Conservation (phyloP, 2,888 invertebrate genomes). For the Hypsopygia costalis region DNA sequence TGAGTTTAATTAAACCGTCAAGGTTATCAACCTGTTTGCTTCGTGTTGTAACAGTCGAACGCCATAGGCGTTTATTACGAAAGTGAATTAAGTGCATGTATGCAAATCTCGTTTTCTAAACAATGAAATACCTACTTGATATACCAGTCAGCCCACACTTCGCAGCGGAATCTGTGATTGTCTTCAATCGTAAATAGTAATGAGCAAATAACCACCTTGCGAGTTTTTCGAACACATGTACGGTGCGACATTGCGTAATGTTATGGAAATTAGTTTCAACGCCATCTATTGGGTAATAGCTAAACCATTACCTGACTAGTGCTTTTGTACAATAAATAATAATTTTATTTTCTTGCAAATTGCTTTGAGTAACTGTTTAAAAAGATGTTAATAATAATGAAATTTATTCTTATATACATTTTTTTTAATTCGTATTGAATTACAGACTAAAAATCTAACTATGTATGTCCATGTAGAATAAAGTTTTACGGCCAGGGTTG, state of each 20-base stretch:
- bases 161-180: slow-evolving; percentile 36
- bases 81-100: slow-evolving; percentile 35
- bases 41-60: slow-evolving; percentile 3
- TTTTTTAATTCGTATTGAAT: too few relatives aligned
- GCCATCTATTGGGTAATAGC: slow-evolving; percentile 44
- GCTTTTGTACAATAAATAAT: background rate
- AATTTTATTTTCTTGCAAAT: background rate
- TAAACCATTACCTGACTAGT: slow-evolving; percentile 12
- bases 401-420: too few relatives aligned
- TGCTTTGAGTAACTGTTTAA: too few relatives aligned
- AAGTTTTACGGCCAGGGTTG: too few relatives aligned
- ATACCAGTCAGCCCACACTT: slow-evolving; percentile 44
- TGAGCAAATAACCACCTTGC: slow-evolving; percentile 35
- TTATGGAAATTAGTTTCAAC: slow-evolving; percentile 27
- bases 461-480: too few relatives aligned
- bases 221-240: slow-evolving; percentile 27
- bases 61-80: slow-evolving; percentile 23
- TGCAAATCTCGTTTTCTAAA: slow-evolving; percentile 48
- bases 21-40: slow-evolving; percentile 14
- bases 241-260: slow-evolving; percentile 26
- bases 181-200: slow-evolving; percentile 45
- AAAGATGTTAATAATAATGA: too few relatives aligned
- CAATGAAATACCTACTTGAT: slow-evolving; percentile 38
- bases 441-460: too few relatives aligned
- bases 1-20: too few relatives aligned